Conservation (phyloP, 2,113 vertebrate species). For the Anolis sagrei region DNA sequence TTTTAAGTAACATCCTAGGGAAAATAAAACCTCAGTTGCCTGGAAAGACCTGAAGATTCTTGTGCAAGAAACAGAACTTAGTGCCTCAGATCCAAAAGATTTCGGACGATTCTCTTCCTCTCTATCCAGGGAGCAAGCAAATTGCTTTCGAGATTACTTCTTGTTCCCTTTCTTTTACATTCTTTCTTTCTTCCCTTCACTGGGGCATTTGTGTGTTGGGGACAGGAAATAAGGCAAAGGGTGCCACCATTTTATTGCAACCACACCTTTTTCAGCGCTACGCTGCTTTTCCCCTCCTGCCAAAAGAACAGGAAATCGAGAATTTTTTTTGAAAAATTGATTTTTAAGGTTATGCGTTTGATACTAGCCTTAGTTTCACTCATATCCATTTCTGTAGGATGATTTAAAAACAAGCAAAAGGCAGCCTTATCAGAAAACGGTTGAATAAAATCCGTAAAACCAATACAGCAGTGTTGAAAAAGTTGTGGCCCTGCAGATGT, state of each 20-base stretch:
- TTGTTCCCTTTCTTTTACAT: neutral
- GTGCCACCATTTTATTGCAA: neutral
- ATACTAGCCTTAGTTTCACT: neutral
- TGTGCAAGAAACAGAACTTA: conserved; percentile 12
- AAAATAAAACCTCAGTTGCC: neutral
- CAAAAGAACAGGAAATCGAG: neutral
- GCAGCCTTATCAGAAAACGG: neutral
- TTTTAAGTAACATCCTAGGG: neutral
- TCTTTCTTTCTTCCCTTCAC: neutral
- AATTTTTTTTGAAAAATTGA: too few species aligned
- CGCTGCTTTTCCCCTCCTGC: neutral
- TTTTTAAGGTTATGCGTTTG: neutral
- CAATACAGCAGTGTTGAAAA: too few species aligned
- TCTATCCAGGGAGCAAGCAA: neutral
- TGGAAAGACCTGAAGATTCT: neutral
- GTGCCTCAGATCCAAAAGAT: neutral
- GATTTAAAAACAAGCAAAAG: neutral
- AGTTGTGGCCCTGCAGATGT: too few species aligned
- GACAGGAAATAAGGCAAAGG: neutral
- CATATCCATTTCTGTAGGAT: neutral
- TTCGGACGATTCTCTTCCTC: neutral
- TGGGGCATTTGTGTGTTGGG: neutral
- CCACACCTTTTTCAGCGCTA: neutral
- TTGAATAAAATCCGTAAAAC: neutral
- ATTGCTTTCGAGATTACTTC: neutral